Conservation (phyloP, 2,113 vertebrate species). For the Baryphthengus martii region DNA sequence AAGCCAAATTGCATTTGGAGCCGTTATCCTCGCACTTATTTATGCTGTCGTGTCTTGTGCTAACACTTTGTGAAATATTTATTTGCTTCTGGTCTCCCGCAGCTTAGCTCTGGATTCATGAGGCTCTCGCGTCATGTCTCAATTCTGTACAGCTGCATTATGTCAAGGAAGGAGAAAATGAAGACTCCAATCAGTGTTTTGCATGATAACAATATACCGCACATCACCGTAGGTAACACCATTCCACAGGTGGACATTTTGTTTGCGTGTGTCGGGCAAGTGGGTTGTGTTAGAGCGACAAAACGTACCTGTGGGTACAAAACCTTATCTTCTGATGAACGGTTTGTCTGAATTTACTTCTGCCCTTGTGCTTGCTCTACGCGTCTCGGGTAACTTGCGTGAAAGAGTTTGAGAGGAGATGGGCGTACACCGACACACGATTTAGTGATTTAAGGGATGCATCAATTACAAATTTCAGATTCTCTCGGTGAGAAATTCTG, state of each 20-base stretch:
- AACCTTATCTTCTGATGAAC: neutral
- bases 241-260: neutral
- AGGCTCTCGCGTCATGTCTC: neutral
- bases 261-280: neutral
- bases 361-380: neutral
- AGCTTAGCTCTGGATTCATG: slow-evolving; percentile 53
- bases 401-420: neutral
- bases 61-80: slow-evolving; percentile 71
- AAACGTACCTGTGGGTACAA: neutral
- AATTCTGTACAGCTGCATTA: slow-evolving; percentile 44
- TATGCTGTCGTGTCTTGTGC: slow-evolving; percentile 54
- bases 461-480: neutral
- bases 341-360: neutral
- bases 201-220: neutral
- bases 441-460: neutral
- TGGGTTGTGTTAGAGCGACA: neutral
- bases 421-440: accelerated
- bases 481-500: neutral
- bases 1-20: slow-evolving; percentile 62
- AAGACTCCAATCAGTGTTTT: slow-evolving; percentile 25
- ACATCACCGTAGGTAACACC: neutral
- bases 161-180: slow-evolving; percentile 29
- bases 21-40: slow-evolving; percentile 59
- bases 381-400: neutral
- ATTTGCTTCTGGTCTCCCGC: slow-evolving; percentile 56